These are phyloP conservation scores for Callitettix versicolor DNA, from an alignment of 1,140 invertebrate species.

Conservation along the genomic window DNA sequence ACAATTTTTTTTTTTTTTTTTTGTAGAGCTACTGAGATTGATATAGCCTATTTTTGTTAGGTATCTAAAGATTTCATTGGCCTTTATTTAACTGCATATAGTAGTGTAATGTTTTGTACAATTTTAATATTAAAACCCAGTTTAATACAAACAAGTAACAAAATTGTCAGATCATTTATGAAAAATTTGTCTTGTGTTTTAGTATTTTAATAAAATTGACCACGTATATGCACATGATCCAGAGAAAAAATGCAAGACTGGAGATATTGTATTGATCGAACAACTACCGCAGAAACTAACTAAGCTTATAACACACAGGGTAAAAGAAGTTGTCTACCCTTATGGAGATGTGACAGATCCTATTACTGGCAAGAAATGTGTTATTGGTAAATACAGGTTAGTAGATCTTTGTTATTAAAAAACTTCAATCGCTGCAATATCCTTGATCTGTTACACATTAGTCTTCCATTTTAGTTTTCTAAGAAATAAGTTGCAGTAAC, in stretches of 20 bases:
- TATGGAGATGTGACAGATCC: conserved; percentile 74
- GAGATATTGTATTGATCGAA: conserved; percentile 70
- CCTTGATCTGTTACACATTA: too few relatives aligned
- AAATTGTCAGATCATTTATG: conserved; percentile 18
- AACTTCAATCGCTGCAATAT: conserved; percentile 5
- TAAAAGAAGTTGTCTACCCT: conserved; percentile 68
- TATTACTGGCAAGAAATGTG: conserved; percentile 66
- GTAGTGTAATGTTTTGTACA: too few relatives aligned
- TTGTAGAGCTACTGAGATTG: too few relatives aligned
- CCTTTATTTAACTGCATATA: too few relatives aligned
- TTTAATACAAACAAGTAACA: too few relatives aligned
- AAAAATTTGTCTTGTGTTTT: conserved; percentile 31
- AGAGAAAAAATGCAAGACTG: conserved; percentile 60
- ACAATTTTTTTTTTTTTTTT: too few relatives aligned
- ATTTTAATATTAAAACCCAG: too few relatives aligned
- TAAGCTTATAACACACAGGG: conserved; percentile 62
- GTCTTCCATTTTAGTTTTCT: too few relatives aligned
- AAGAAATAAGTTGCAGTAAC: too few relatives aligned
- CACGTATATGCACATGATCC: conserved; percentile 67
- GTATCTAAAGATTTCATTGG: too few relatives aligned
- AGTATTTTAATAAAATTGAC: conserved; percentile 67
- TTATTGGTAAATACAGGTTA: conserved; percentile 51
- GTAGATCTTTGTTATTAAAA: conserved; percentile 6
- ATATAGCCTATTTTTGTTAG: too few relatives aligned
- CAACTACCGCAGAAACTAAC: conserved; percentile 58